These are phyloP conservation scores for Drosophila flavopinicola DNA, from an alignment of 2,888 invertebrate genomes.

Conservation along the genomic window DNA sequence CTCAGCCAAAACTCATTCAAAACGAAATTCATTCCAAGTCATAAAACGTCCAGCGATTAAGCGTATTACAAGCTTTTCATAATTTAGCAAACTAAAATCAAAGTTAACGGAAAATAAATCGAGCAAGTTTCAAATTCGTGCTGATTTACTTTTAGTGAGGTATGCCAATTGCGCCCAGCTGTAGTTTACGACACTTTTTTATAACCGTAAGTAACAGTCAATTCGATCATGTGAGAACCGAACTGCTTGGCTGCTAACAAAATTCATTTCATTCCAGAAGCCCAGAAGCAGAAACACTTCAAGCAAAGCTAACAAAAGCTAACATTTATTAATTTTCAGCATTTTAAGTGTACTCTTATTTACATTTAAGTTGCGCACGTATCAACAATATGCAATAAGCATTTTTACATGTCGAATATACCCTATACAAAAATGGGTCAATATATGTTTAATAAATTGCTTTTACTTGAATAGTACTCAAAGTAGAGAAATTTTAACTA, in stretches of 20 bases:
- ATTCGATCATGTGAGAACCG: constrained; percentile 9
- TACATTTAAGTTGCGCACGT: constrained; percentile 12
- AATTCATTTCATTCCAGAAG: constrained; percentile 15
- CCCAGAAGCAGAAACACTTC: constrained; percentile 13
- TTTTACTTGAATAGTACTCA: background rate
- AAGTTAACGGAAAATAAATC: constrained; percentile 38
- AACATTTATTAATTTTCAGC: background rate
- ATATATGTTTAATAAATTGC: constrained; percentile 1
- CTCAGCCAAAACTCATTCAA: constrained; percentile 27
- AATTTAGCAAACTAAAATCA: constrained; percentile 47
- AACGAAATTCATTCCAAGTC: constrained; percentile 20
- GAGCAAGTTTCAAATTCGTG: constrained; percentile 24
- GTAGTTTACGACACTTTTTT: constrained; percentile 1
- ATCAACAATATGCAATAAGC: constrained; percentile 3
- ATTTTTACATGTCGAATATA: constrained; percentile 12
- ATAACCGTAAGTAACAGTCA: background rate
- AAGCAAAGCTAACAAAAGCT: background rate
- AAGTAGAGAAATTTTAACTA: too few species aligned
- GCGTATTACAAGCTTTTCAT: constrained; percentile 14
- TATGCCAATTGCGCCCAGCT: background rate
- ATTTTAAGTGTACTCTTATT: constrained; percentile 1
- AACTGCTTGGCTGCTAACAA: constrained; percentile 3
- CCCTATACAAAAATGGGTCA: background rate
- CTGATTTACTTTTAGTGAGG: constrained; percentile 4
- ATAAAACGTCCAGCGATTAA: constrained; percentile 32